Evolutionary conservation across 2,113 vertebrate genomes (phyloP).

Genomic region (Dolichallabes microphthalmus): DNA sequence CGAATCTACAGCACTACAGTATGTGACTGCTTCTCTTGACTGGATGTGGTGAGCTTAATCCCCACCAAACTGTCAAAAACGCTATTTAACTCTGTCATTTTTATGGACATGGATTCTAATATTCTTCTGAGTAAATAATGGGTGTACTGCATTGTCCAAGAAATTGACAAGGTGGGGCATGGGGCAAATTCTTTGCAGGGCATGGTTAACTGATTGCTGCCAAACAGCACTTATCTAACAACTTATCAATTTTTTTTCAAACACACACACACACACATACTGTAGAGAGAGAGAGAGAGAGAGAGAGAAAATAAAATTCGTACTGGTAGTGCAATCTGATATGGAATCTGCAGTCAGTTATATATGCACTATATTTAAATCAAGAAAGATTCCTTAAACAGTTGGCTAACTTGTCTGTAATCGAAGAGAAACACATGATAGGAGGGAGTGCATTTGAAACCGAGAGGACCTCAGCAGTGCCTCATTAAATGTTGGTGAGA

Average conservation of each 20-base stretch:
- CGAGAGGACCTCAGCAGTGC: conserved; percentile 37
- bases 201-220: conserved; percentile 37
- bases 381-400: conserved; percentile 5
- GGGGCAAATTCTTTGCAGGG: conserved; percentile 15
- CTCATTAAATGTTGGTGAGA: conserved; percentile 24
- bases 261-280: background rate
- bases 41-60: conserved; percentile 12
- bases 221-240: conserved; percentile 47
- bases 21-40: conserved; percentile 20
- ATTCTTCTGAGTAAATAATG: conserved; percentile 11
- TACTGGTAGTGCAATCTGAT: conserved; percentile 7
- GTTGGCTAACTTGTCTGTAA: conserved; percentile 40
- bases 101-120: background rate
- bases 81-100: background rate
- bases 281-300: background rate
- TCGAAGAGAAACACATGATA: conserved; percentile 35
- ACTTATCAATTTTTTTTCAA: background rate
- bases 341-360: conserved; percentile 33
- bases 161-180: conserved; percentile 42
- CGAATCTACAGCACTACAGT: conserved; percentile 7
- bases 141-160: conserved; percentile 6
- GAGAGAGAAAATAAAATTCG: background rate
- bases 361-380: conserved; percentile 24
- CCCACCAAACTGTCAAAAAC: conserved; percentile 29
- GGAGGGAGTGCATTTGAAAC: conserved; percentile 35